These are phyloP conservation scores for Gila robusta DNA, from an alignment of 2,797 vertebrate genomes.

Conservation along the genomic window DNA sequence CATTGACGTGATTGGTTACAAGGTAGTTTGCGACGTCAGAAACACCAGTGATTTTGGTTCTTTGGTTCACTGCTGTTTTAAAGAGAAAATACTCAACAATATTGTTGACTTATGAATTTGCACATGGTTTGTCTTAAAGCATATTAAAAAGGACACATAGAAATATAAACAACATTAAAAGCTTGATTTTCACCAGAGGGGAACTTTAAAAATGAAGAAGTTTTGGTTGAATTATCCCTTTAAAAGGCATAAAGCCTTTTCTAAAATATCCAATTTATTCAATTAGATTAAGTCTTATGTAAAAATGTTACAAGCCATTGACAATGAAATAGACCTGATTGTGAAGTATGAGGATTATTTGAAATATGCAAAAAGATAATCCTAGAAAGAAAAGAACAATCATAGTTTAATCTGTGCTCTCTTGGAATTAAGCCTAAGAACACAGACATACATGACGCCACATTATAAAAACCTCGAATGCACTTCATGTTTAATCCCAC, in stretches of 20 bases:
- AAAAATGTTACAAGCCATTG: background rate
- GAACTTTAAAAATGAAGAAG: background rate
- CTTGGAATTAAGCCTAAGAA: slow-evolving; percentile 20
- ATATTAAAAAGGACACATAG: too few species aligned
- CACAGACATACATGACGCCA: background rate
- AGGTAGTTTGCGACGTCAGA: too few species aligned
- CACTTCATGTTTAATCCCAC: slow-evolving; percentile 14
- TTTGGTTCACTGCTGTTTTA: too few species aligned
- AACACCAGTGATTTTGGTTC: too few species aligned
- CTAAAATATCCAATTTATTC: background rate
- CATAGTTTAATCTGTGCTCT: slow-evolving; percentile 20
- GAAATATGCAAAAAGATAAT: slow-evolving; percentile 23
- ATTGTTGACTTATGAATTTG: too few species aligned
- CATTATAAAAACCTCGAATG: background rate
- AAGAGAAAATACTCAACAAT: too few species aligned
- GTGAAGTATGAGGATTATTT: slow-evolving; percentile 27
- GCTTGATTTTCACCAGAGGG: too few species aligned
- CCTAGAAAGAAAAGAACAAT: slow-evolving; percentile 35
- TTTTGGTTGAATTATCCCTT: background rate
- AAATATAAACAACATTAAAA: too few species aligned
- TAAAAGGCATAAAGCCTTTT: background rate
- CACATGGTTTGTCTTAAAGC: too few species aligned
- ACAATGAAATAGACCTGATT: background rate
- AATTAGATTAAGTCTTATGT: background rate
- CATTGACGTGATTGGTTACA: too few species aligned